Evolutionary conservation across 2,113 vertebrate species (phyloP), one percentile per base, ranked within the genome.

Genomic region (Ceyx cyanopectus): DNA sequence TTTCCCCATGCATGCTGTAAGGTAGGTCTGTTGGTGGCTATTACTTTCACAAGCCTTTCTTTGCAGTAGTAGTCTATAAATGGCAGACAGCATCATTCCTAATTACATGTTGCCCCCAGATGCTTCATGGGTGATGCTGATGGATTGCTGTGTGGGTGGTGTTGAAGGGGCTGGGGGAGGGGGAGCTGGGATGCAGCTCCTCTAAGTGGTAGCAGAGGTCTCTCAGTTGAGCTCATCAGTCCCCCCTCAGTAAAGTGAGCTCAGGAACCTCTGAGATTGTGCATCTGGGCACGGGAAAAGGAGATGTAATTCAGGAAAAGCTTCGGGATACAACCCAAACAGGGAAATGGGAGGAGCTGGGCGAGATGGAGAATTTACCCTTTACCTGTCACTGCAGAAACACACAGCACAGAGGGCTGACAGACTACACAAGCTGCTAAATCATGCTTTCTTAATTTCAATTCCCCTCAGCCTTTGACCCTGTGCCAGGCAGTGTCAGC

Each of bases 91-190:
- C 94, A 96, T 93, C 67, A 61, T 89, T 96, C 91, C 95, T 92
- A 92, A 91, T 95, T 87, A 83, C 94, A 95, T 27, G 75, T 95
- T 96, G 94, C 91, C 95, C 94, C 96, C 95, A 96, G 94, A 96
- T 96, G 94, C 94, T 92, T 51, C 46, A 30, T 57, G 92, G 96
- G 68, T 87, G 92, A 94, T 95, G 91, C 94, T 96, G 89, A 93
- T 87, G 95, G 91, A 94, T 95, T 92, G 89, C 94, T 87, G 78
- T 90, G 92, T 89, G 94, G 91, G 95, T 93, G 95, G 94, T 69
- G 95, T 22, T 83, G 93, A 87, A 81, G 81, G 74, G 58, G 32
- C 56, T 81, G 94, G 93, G 88, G 88, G 93, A 90, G 81, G 85
- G 92, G 89, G 65, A 91, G 66, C 72, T 1, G 56, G 67, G 81